A percentile compares a stretch with the other conserved stretches of the same genome.
phyloP scores from a whole-genome alignment of 92 coral and sea anemone genomes.

The Heliopora coerulea region DNA sequence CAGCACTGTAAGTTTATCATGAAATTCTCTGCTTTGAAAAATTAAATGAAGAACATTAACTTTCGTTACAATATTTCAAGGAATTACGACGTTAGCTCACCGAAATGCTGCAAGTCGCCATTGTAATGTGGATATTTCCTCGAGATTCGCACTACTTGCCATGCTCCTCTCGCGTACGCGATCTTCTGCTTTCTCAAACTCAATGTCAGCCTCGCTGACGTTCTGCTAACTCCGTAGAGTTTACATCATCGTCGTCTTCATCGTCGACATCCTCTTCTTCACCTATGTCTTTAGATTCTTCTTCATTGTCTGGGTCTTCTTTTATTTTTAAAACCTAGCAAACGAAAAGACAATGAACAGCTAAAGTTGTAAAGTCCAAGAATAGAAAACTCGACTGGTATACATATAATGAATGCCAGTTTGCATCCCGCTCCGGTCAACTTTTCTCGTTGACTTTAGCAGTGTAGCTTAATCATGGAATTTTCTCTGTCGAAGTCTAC shows the following conservation, averaged over 20 bases:
- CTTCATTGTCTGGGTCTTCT: background rate
- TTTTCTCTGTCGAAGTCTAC: no score
- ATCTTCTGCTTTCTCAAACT: slow-evolving; percentile 64
- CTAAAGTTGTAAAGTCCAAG: no score
- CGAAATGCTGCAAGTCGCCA: slow-evolving; percentile 74
- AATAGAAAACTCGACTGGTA: no score
- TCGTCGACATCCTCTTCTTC: slow-evolving; percentile 68
- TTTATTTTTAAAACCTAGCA: background rate
- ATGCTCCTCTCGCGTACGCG: slow-evolving; percentile 3
- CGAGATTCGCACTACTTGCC: slow-evolving; percentile 33
- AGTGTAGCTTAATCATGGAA: no score
- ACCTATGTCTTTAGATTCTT: background rate
- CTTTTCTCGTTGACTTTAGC: no score
- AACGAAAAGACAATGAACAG: background rate
- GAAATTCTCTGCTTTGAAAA: no score
- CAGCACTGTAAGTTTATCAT: no score
- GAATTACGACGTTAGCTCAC: slow-evolving; percentile 66
- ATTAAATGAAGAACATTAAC: no score
- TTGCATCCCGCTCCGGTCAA: no score
- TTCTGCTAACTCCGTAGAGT: slow-evolving; percentile 85
- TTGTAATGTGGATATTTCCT: slow-evolving; percentile 72
- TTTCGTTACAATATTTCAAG: no score
- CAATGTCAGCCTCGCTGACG: slow-evolving; percentile 70
- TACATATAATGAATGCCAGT: no score
- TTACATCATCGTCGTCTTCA: slow-evolving; percentile 88